These are phyloP conservation scores for Ascaphus truei DNA, from an alignment of 2,113 vertebrate genomes.

Conservation along the genomic window DNA sequence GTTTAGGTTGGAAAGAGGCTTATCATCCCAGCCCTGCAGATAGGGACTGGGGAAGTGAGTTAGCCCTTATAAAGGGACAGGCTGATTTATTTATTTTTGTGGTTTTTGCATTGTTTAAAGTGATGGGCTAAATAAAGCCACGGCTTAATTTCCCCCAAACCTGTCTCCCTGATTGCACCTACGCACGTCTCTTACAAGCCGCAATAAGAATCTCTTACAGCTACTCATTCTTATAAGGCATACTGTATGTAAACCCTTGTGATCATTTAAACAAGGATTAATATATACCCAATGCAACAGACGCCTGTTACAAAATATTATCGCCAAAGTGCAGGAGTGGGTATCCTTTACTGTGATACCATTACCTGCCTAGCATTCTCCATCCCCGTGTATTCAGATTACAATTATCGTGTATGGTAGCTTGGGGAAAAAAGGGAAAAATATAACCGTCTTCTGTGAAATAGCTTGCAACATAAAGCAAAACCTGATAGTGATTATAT, in stretches of 20 bases:
- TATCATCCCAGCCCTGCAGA: no score
- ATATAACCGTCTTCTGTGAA: not conserved
- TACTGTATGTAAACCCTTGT: not conserved
- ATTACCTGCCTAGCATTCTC: not conserved
- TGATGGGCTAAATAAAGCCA: no score
- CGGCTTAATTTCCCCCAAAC: no score
- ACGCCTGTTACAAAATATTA: not conserved
- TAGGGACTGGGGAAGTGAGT: no score
- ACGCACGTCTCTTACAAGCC: no score
- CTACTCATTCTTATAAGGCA: not conserved
- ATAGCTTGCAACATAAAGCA: conserved; percentile 2
- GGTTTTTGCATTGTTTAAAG: no score
- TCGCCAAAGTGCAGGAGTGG: not conserved
- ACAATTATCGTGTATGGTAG: conserved; percentile 18
- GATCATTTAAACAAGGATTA: not conserved
- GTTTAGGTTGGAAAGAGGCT: no score
- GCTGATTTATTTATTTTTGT: no score
- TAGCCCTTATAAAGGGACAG: no score
- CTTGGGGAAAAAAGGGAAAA: conserved; percentile 14
- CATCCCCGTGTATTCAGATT: not conserved
- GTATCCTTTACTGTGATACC: conserved; percentile 4
- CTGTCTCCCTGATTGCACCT: no score
- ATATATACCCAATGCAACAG: not conserved
- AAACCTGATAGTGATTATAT: conserved; percentile 16
- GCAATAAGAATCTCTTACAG: no score